A percentile compares a stretch with the other conserved stretches of the same genome.
phyloP scores from a whole-genome alignment of 1,140 invertebrate genomes.

The Archivesica marissinica region DNA sequence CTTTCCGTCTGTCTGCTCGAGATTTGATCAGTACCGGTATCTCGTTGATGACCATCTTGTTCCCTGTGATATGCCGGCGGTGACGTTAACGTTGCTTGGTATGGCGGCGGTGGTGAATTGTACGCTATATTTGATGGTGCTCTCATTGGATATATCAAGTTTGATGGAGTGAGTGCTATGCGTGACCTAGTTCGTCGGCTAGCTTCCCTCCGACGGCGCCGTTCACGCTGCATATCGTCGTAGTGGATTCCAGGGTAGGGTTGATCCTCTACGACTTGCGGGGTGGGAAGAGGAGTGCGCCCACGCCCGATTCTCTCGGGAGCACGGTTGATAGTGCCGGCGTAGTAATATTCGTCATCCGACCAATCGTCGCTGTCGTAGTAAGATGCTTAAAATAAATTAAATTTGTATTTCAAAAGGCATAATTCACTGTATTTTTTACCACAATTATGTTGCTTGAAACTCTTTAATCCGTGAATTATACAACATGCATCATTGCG shows the following conservation, averaged over 20 bases:
- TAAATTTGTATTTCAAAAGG: too few species aligned
- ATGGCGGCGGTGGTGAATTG: constrained; percentile 66
- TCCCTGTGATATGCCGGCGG: neutral
- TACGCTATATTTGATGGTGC: constrained; percentile 66
- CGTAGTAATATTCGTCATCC: neutral
- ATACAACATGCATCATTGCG: too few species aligned
- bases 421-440: too few species aligned
- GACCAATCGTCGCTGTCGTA: neutral
- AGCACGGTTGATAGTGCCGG: neutral
- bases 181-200: constrained; percentile 45
- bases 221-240: constrained; percentile 39
- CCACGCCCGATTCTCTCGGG: neutral
- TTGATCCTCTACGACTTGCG: constrained; percentile 41
- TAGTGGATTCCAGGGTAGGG: constrained; percentile 49
- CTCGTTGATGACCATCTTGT: neutral
- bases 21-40: neutral
- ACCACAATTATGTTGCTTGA: too few species aligned
- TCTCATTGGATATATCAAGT: constrained; percentile 70
- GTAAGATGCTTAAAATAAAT: constrained; percentile 5
- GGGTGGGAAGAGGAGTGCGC: constrained; percentile 36
- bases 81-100: constrained; percentile 51
- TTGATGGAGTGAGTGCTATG: constrained; percentile 61
- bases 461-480: too few species aligned
- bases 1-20: neutral
- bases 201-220: constrained; percentile 1